A percentile compares a stretch with the other conserved stretches of the same genome.
Conservation (phyloP, 2,797 vertebrate species). For the Percopsis omiscomaycus region DNA sequence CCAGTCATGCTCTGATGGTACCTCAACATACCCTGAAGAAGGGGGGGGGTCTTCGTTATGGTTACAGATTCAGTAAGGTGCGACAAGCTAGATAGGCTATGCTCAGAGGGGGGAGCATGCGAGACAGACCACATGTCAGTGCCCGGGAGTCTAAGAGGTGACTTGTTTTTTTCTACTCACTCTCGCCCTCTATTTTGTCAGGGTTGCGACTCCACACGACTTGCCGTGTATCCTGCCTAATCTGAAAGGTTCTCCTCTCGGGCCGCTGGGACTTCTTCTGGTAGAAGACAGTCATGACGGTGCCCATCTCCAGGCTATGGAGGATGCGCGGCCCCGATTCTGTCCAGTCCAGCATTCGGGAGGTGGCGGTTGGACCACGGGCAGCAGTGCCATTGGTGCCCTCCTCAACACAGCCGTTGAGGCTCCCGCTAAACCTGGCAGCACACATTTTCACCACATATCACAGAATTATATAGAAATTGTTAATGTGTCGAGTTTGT, state of each 20-base stretch:
- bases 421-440: conserved; percentile 74
- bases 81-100: not conserved
- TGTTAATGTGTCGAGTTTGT: not conserved
- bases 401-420: conserved; percentile 79
- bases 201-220: conserved; percentile 81
- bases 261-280: conserved; percentile 88
- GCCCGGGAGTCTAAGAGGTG: not conserved
- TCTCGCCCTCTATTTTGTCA: conserved; percentile 83
- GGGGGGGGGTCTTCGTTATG: not conserved
- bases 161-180: conserved; percentile 70
- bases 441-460: conserved; percentile 79
- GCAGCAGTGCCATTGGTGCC: conserved; percentile 31
- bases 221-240: conserved; percentile 79
- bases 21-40: not conserved
- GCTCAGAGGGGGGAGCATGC: not conserved
- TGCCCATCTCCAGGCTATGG: conserved; percentile 81
- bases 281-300: conserved; percentile 84
- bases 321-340: conserved; percentile 73
- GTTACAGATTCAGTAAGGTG: conserved; percentile 5
- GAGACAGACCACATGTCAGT: not conserved
- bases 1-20: not conserved
- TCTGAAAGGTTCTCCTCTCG: conserved; percentile 84
- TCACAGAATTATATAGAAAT: conserved; percentile 4
- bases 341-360: conserved; percentile 73
- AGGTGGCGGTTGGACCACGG: conserved; percentile 42